Base-by-base conservation (phyloP, 2,888 invertebrate genomes). In the Athalia rosae region DNA sequence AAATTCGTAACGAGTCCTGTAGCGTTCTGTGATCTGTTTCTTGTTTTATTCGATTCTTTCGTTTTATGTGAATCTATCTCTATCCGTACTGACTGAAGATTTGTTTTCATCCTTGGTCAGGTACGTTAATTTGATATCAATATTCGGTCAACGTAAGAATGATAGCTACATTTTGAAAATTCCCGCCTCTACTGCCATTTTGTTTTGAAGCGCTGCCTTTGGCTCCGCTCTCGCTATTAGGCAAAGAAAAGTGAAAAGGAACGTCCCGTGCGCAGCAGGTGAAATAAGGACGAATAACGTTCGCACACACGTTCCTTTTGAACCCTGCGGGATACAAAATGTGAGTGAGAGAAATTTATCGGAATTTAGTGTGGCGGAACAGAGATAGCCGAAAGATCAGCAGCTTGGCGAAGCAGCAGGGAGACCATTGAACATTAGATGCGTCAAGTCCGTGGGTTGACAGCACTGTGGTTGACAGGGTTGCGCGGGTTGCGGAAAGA, bases 381-480 rank as follows among this genome's bases (percentile, higher is more conserved):
- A 43, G 15, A 67, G 13, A 41, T 11, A 50, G 67, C 15, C 28
- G 28, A 41, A 41, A 5, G 15, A 41, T 28, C 41, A 61, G 28
- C 61, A 6, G n/a, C 8, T 67, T 50, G 9, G 28, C 50, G 67
- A 67, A n/a, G 59, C 76, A 45, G 62, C 50, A 47, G 63, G 80
- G 77, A 79, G 81, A 81, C 80, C 80, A 28, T 28, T 79, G 83
- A 82, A 80, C 80, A 79, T 84, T 82, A 82, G 83, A 84, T 83
- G 84, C 82, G 82, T 82, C 80, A 84, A 83, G 82, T 83, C 61
- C 77, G 86, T 79, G 82, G 83, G 83, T 84, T 85, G 85, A 85
- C 85, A 85, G 85, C n/a, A n/a, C n/a, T n/a, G n/a, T n/a, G 83
- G 83, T 84, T 85, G 85, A 85, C 85, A 85, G 85, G 80, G 83